These are phyloP conservation scores for Chalcosyrphus nemorum DNA, from an alignment of 2,888 invertebrate genomes.

Conservation along the genomic window DNA sequence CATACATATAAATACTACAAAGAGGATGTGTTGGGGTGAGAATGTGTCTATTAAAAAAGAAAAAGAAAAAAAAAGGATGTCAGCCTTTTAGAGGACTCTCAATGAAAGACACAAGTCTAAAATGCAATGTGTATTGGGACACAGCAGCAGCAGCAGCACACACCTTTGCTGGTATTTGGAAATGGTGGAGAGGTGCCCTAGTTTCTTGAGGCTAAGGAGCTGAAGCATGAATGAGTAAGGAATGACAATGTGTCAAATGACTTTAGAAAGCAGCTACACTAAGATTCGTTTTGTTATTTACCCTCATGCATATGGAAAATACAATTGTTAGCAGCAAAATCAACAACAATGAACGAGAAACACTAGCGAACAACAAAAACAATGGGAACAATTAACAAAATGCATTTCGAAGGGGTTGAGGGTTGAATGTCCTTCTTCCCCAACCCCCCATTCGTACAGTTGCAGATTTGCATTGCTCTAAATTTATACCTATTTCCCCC, in stretches of 20 bases:
- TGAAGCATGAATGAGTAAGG: constrained; percentile 56
- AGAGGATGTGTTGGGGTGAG: constrained; percentile 1
- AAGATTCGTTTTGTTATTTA: constrained; percentile 60
- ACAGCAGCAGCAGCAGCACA: too few relatives aligned
- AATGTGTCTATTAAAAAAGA: constrained; percentile 44
- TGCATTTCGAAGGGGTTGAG: constrained; percentile 30
- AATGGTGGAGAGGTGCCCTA: constrained; percentile 47
- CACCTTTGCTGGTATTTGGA: constrained; percentile 60
- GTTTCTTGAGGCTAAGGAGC: constrained; percentile 61
- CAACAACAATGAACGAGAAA: constrained; percentile 57
- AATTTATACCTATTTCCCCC: constrained; percentile 38
- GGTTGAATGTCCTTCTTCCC: constrained; percentile 54
- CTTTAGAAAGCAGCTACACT: constrained; percentile 45
- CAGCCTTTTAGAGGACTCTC: constrained; percentile 66
- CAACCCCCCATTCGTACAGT: constrained; percentile 21
- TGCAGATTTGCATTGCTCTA: constrained; percentile 57
- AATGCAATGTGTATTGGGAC: constrained; percentile 54
- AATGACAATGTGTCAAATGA: constrained; percentile 69
- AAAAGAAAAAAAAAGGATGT: constrained; percentile 67
- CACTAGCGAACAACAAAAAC: constrained; percentile 44
- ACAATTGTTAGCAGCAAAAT: constrained; percentile 60
- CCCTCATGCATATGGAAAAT: constrained; percentile 38
- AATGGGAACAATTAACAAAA: constrained; percentile 67
- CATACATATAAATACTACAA: neutral
- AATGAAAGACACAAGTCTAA: constrained; percentile 48